Evolutionary conservation across 2,797 vertebrate species (phyloP).

Genomic region (Pteronotus mesoamericanus): DNA sequence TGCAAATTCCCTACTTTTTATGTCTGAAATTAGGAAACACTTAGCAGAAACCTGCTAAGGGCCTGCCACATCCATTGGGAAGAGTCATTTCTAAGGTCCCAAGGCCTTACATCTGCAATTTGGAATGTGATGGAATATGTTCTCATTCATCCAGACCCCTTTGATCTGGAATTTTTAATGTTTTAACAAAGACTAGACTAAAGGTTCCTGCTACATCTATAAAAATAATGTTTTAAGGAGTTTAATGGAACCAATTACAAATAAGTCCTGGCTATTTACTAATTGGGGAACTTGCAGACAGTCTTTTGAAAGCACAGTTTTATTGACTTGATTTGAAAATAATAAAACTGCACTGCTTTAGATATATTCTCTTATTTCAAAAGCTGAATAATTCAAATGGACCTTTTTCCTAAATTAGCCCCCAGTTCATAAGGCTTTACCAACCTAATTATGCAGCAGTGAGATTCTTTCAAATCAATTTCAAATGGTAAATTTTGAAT

Average conservation of each 20-base stretch:
- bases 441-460: background rate
- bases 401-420: constrained; percentile 16
- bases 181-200: background rate
- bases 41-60: background rate
- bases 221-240: background rate
- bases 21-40: background rate
- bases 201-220: background rate
- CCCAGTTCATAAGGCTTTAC: background rate
- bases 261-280: background rate
- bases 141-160: background rate
- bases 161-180: background rate
- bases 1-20: background rate
- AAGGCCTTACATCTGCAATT: background rate
- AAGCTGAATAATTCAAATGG: background rate
- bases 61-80: background rate
- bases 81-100: background rate
- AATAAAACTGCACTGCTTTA: background rate
- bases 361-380: background rate
- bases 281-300: background rate
- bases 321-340: constrained; percentile 27
- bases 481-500: constrained; percentile 32
- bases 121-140: background rate
- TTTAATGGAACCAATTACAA: constrained; percentile 24
- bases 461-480: constrained; percentile 23
- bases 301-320: constrained; percentile 17